Evolutionary conservation across 2,113 vertebrate species (phyloP), one percentile per base, ranked within the genome.

Genomic region (Notechis scutatus): DNA sequence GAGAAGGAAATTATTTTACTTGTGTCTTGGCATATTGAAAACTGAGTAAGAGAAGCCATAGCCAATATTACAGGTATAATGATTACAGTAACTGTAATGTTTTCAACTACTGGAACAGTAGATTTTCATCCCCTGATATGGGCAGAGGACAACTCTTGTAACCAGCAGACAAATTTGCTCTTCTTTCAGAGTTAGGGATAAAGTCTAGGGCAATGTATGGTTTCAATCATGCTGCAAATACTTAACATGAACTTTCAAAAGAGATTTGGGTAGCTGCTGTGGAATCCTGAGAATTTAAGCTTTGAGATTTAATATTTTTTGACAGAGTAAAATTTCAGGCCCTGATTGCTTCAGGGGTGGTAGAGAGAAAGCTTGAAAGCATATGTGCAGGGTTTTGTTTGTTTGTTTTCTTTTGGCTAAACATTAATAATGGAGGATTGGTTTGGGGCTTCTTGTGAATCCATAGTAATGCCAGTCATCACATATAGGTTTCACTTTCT

Each of bases 221-320:
- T 86, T 86, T 91, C 81, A 87, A 59, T 91, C 91, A 87, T 59
- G 54, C 15, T 20, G 4, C 81, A 61, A 61, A 91, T 91, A 45
- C 54, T 57, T 45, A 59, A 57, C n/a, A n/a, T 21, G 54, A 91
- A 57, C 54, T 45, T 91, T 91, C 74, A 86, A n/a, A 86, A 56
- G 4, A 39, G 74, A 91, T 86, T 85, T 55, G 57, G 74, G 74
- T 91, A 91, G 54, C 91, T 57, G 74, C 81, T 86, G 81, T 57
- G 54, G 81, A 86, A 91, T 86, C 54, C 61, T 74, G 61, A 81
- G 61, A 57, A 86, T 86, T 57, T 57, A 85, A 86, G 52, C 52
- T 85, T 86, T 85, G 52, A 85, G 39, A 39, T 85, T 91, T 85
- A 91, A 85, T 91, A 39, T 85, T 89, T 91, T 81, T 85, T 91